Conservation (phyloP, 1,140 invertebrate species). For the Chrysomallon squamiferum region DNA sequence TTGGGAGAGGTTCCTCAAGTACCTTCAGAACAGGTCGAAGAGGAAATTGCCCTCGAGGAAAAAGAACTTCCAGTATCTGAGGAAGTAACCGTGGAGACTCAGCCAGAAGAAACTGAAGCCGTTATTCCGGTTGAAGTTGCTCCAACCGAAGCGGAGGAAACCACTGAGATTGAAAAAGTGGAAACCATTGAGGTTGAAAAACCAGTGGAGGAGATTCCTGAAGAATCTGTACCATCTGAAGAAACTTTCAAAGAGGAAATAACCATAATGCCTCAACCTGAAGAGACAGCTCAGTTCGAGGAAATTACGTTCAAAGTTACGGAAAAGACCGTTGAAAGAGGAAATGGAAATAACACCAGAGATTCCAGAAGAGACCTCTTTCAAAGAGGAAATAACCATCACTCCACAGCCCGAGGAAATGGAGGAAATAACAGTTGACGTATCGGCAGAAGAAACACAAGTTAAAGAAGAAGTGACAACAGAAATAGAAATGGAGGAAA, state of each 20-base stretch:
- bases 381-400: constrained; percentile 11
- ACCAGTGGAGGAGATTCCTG: neutral
- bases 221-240: neutral
- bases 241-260: neutral
- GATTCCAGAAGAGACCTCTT: constrained; percentile 11
- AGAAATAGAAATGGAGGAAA: no score
- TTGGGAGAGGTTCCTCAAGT: constrained; percentile 1
- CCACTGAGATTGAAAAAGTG: neutral
- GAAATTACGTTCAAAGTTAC: neutral
- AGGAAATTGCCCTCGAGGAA: neutral
- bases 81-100: no score
- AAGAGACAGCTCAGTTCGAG: neutral
- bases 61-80: no score
- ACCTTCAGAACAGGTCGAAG: neutral
- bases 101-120: neutral
- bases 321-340: constrained; percentile 8
- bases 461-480: neutral
- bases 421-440: constrained; percentile 12
- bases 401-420: no score
- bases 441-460: constrained; percentile 3
- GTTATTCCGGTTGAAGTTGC: no score
- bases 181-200: neutral
- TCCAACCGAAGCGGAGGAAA: neutral
- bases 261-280: constrained; percentile 4
- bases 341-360: constrained; percentile 9